Percentiles rank a stretch among this genome's conserved stretches.
These are phyloP conservation scores for Drosophila repletoides DNA, from an alignment of 1,140 invertebrate genomes.

Conservation along the genomic window DNA sequence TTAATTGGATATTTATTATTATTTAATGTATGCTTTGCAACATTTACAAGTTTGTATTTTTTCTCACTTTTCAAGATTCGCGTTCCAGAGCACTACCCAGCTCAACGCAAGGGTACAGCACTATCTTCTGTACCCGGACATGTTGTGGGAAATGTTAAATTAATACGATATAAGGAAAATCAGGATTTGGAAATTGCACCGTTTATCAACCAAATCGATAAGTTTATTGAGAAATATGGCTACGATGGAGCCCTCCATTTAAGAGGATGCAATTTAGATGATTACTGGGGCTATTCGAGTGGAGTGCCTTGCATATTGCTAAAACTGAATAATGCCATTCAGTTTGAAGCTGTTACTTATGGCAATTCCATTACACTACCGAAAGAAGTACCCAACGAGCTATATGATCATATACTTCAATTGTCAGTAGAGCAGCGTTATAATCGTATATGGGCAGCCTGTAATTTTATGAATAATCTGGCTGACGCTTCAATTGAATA, in stretches of 20 bases:
- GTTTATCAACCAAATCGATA: slow-evolving; percentile 19
- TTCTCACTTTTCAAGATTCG: neutral
- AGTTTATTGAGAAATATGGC: slow-evolving; percentile 19
- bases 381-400: slow-evolving; percentile 9
- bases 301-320: slow-evolving; percentile 54
- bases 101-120: slow-evolving; percentile 20
- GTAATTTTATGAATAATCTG: neutral
- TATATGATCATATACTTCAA: slow-evolving; percentile 26
- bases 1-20: slow-evolving; percentile 6
- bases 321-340: slow-evolving; percentile 43
- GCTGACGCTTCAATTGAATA: slow-evolving; percentile 3
- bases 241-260: neutral
- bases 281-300: too few relatives aligned
- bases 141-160: slow-evolving; percentile 11
- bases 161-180: slow-evolving; percentile 25
- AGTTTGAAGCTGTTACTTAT: slow-evolving; percentile 42
- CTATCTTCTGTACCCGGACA: slow-evolving; percentile 28
- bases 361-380: slow-evolving; percentile 26
- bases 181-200: neutral
- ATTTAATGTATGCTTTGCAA: neutral
- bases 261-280: slow-evolving; percentile 7
- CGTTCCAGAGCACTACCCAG: slow-evolving; percentile 6
- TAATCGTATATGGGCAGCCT: slow-evolving; percentile 53
- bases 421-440: slow-evolving; percentile 9
- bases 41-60: neutral